Conservation (phyloP, 2,888 invertebrate genomes). For the Oscheius sp. region DNA sequence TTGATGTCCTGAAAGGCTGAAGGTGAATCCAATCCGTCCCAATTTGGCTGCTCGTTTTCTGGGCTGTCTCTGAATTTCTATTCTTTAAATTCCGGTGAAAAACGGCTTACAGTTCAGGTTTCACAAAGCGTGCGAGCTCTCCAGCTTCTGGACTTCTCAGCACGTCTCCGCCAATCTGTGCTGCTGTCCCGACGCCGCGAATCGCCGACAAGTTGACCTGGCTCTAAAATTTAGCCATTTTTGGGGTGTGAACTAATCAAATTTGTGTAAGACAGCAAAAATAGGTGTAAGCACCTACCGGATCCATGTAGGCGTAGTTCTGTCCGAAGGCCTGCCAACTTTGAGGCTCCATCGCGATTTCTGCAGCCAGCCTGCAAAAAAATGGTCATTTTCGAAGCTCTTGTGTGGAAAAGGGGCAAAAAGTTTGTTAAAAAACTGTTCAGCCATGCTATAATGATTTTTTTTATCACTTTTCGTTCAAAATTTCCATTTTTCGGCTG, state of each 20-base stretch:
- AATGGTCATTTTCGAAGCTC: not conserved
- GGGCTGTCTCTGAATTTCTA: slow-evolving; percentile 4
- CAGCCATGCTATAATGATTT: too few relatives aligned
- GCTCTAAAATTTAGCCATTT: slow-evolving; percentile 4
- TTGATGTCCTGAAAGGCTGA: not conserved
- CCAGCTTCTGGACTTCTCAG: not conserved
- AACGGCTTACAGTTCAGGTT: slow-evolving; percentile 14
- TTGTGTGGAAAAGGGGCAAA: not conserved
- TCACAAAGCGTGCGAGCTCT: not conserved
- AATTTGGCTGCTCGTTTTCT: slow-evolving; percentile 1
- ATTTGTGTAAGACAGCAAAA: not conserved
- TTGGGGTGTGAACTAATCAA: not conserved
- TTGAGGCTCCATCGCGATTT: not conserved
- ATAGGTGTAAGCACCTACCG: slow-evolving; percentile 3
- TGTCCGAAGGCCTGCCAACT: slow-evolving; percentile 22
- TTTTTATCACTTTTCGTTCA: too few relatives aligned
- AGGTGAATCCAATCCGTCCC: not conserved
- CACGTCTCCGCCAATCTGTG: too few relatives aligned
- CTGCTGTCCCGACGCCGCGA: not conserved
- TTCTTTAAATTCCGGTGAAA: too few relatives aligned
- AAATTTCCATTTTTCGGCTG: too few relatives aligned
- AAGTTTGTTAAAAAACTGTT: too few relatives aligned
- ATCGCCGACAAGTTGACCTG: slow-evolving; percentile 7
- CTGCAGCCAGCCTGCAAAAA: not conserved
- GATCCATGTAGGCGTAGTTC: slow-evolving; percentile 17